Evolutionary conservation across 2,888 invertebrate genomes (phyloP).

Genomic region (Axea sp.): DNA sequence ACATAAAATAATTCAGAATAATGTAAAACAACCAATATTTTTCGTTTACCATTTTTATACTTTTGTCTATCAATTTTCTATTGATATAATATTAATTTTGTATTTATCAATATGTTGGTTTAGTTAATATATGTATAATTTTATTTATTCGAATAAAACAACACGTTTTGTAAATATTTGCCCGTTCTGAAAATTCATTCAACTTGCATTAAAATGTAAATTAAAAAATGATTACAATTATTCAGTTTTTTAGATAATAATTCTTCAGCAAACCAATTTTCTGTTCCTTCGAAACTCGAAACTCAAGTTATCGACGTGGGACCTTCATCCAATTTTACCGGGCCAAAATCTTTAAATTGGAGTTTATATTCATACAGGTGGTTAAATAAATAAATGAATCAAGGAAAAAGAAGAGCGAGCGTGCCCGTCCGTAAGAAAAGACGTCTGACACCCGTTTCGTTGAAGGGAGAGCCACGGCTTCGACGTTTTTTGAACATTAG

Average conservation of each 20-base stretch:
- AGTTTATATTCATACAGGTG: slow-evolving; percentile 35
- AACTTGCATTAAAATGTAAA: too few relatives aligned
- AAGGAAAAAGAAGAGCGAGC: slow-evolving; percentile 13
- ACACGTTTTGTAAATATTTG: too few relatives aligned
- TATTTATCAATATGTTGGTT: too few relatives aligned
- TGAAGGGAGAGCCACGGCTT: slow-evolving; percentile 33
- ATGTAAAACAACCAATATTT: too few relatives aligned
- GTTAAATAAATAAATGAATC: slow-evolving; percentile 49
- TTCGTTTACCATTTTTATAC: too few relatives aligned
- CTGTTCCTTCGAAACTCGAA: background rate
- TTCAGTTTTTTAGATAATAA: background rate
- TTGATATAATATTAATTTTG: too few relatives aligned
- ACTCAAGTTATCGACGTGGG: too few relatives aligned
- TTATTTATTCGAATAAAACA: too few relatives aligned
- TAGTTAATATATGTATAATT: too few relatives aligned
- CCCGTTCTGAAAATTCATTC: too few relatives aligned
- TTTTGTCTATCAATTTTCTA: too few relatives aligned
- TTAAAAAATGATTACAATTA: slow-evolving; percentile 22
- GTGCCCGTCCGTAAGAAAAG: slow-evolving; percentile 22
- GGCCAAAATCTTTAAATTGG: slow-evolving; percentile 13
- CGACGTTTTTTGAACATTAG: slow-evolving; percentile 66
- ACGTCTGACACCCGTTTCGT: slow-evolving; percentile 43
- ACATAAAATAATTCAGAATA: background rate
- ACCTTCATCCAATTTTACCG: slow-evolving; percentile 6
- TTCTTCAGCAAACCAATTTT: background rate